These are phyloP conservation scores for Drosophila aff. DNA, from an alignment of 1,140 invertebrate species.

Conservation along the genomic window DNA sequence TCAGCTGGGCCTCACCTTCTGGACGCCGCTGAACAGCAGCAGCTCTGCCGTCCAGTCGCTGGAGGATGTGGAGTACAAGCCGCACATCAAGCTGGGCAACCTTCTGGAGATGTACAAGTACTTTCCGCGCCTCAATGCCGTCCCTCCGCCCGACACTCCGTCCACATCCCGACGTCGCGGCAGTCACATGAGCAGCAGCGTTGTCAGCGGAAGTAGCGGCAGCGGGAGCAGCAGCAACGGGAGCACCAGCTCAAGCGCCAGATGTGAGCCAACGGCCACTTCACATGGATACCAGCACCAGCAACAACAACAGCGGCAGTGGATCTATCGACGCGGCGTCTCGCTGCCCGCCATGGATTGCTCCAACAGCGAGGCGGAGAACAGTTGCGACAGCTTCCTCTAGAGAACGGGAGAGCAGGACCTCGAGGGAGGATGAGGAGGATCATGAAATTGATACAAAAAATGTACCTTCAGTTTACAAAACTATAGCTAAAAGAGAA, in stretches of 20 bases:
- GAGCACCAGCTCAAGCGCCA: slow-evolving; percentile 12
- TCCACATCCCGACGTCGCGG: slow-evolving; percentile 54
- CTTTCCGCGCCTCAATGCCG: slow-evolving; percentile 62
- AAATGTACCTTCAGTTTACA: slow-evolving; percentile 83
- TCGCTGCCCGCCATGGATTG: slow-evolving; percentile 79
- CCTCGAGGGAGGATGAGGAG: not conserved
- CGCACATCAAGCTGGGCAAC: slow-evolving; percentile 69
- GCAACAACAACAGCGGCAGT: slow-evolving; percentile 22
- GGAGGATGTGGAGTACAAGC: slow-evolving; percentile 68
- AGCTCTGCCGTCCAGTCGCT: slow-evolving; percentile 59
- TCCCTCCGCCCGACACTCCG: slow-evolving; percentile 15
- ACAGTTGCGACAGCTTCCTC: slow-evolving; percentile 81
- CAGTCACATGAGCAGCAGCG: slow-evolving; percentile 60
- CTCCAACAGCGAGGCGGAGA: slow-evolving; percentile 78
- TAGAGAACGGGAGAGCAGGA: slow-evolving; percentile 15
- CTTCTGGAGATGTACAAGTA: slow-evolving; percentile 81
- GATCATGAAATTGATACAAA: slow-evolving; percentile 40
- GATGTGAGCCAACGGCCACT: slow-evolving; percentile 5
- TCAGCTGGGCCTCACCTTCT: slow-evolving; percentile 91
- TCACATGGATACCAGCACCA: slow-evolving; percentile 15
- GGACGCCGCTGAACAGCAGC: slow-evolving; percentile 88
- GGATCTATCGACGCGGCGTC: slow-evolving; percentile 64
- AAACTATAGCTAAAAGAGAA: slow-evolving; percentile 52
- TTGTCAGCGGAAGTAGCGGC: not conserved
- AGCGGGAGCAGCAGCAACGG: slow-evolving; percentile 2